Percentiles rank a stretch among this genome's conserved stretches.
Evolutionary conservation across 1,140 invertebrate species (phyloP).

Genomic region (Drosophila setifemur): DNA sequence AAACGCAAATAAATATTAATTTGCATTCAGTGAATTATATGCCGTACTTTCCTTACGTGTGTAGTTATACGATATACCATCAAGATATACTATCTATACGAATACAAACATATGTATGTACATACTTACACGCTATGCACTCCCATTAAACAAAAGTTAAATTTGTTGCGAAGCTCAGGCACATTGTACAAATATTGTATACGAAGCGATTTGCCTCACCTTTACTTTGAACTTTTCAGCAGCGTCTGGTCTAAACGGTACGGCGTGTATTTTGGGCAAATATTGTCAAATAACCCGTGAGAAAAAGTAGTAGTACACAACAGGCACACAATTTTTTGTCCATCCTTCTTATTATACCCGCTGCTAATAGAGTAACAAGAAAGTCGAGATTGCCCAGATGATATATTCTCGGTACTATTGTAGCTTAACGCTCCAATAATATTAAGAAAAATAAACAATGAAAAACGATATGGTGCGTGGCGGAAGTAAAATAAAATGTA

Average conservation of each 20-base stretch:
- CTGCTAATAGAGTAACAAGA: background rate
- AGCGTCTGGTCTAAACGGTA: no score
- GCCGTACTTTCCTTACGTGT: constrained; percentile 5
- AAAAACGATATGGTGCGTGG: no score
- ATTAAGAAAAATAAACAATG: no score
- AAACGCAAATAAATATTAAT: constrained; percentile 26
- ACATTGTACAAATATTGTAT: constrained; percentile 25
- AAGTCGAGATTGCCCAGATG: no score
- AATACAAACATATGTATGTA: constrained; percentile 14
- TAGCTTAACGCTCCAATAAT: no score
- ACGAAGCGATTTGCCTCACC: constrained; percentile 7
- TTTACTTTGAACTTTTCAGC: constrained; percentile 37
- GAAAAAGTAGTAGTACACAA: constrained; percentile 39
- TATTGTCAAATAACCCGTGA: constrained; percentile 48
- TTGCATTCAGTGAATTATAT: constrained; percentile 2
- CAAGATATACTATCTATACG: constrained; percentile 36
- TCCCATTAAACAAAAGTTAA: constrained; percentile 50
- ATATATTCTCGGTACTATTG: no score
- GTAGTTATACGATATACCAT: constrained; percentile 32
- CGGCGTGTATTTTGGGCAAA: constrained; percentile 36
- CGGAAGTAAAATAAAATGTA: no score
- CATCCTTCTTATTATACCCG: background rate
- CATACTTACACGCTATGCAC: constrained; percentile 7
- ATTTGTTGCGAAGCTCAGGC: background rate
- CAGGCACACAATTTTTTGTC: background rate